phyloP scores from a whole-genome alignment of 2,113 vertebrate genomes.

The Paracanthobrama guichenoti region DNA sequence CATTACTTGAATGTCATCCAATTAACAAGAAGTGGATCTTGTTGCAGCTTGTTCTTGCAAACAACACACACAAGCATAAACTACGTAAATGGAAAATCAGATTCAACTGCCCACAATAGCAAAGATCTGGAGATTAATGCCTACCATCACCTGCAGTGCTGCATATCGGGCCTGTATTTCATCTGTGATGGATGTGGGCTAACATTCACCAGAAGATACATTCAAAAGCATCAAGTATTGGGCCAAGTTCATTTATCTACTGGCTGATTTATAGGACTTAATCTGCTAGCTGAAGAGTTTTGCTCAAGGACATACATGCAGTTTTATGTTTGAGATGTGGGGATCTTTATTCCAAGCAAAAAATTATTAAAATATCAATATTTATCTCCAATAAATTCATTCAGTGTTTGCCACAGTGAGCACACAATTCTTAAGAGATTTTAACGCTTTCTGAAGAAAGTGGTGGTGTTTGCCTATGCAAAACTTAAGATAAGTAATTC shows the following conservation, averaged over 20 bases:
- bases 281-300: background rate
- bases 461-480: too few relatives aligned
- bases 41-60: background rate
- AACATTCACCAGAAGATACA: background rate
- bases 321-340: background rate
- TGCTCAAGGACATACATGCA: constrained; percentile 3
- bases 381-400: background rate
- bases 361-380: background rate
- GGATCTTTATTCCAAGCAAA: background rate
- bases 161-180: background rate
- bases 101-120: background rate
- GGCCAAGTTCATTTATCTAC: background rate
- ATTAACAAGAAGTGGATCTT: background rate
- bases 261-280: background rate
- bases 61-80: background rate
- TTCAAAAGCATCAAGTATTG: background rate
- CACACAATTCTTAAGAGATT: background rate
- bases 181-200: background rate
- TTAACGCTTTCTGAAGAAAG: background rate
- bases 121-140: background rate
- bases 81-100: background rate
- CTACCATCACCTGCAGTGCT: background rate
- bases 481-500: background rate
- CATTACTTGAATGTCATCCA: background rate
- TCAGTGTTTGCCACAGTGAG: background rate